Percentiles rank a stretch among this genome's conserved stretches.
These are phyloP conservation scores for Lindbergichthys nudifrons DNA, from an alignment of 2,797 vertebrate species.

Conservation along the genomic window DNA sequence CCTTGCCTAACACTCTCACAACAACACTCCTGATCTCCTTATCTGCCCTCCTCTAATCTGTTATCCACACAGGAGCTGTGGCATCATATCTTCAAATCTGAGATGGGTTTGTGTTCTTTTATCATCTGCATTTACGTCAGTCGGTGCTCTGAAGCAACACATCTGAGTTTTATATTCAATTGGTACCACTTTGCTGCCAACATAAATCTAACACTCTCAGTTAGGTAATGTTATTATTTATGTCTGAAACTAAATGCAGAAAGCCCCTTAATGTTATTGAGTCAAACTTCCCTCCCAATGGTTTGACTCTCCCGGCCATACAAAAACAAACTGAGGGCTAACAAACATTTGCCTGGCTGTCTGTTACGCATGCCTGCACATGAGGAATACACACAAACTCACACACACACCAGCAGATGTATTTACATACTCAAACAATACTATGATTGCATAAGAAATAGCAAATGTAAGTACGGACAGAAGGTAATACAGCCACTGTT, in stretches of 20 bases:
- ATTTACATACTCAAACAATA: constrained; percentile 32
- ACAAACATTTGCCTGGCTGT: constrained; percentile 49
- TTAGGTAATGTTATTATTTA: constrained; percentile 2
- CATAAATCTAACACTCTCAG: not conserved
- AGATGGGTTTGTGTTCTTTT: constrained; percentile 6
- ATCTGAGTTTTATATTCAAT: not conserved
- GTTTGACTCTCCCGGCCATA: constrained; percentile 11
- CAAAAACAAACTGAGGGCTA: constrained; percentile 25
- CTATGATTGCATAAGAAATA: constrained; percentile 36
- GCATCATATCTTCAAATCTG: constrained; percentile 23
- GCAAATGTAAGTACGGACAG: constrained; percentile 29
- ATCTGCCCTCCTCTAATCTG: constrained; percentile 18
- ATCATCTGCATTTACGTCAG: constrained; percentile 4
- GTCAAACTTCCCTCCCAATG: not conserved
- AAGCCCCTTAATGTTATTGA: not conserved
- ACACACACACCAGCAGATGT: constrained; percentile 1
- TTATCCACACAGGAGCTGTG: constrained; percentile 19
- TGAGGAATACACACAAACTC: constrained; percentile 19
- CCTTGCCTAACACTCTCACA: constrained; percentile 36
- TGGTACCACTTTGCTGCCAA: not conserved
- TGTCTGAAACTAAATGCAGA: not conserved
- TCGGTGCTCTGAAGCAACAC: constrained; percentile 5
- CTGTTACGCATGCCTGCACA: constrained; percentile 51
- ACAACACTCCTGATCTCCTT: constrained; percentile 28
- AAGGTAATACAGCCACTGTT: constrained; percentile 31